phyloP scores from a whole-genome alignment of 2,113 vertebrate species.

The Penelope pileata region DNA sequence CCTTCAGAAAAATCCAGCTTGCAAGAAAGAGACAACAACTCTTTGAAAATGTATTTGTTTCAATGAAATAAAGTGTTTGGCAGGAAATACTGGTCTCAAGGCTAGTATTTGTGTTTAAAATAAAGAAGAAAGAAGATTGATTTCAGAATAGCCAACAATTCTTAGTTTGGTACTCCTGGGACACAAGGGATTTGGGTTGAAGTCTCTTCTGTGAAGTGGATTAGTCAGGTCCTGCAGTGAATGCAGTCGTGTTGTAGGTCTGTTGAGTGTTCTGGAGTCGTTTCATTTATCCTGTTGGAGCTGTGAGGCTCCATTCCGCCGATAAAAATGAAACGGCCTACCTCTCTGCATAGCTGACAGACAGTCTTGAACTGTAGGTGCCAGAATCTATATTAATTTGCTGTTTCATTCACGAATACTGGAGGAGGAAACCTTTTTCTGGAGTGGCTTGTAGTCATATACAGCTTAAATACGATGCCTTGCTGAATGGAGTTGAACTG shows the following conservation, averaged over 20 bases:
- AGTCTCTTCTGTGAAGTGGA: background rate
- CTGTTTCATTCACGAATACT: background rate
- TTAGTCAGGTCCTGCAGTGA: accelerated
- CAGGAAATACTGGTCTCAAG: background rate
- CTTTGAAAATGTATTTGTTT: background rate
- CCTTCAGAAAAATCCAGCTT: background rate
- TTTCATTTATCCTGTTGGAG: background rate
- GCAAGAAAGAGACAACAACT: background rate
- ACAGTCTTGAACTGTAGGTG: background rate
- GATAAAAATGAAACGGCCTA: background rate
- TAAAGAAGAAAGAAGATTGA: background rate
- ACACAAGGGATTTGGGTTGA: background rate
- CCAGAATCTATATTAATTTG: background rate
- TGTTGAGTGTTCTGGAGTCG: background rate
- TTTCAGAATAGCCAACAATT: background rate
- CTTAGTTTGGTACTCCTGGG: background rate
- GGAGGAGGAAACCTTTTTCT: background rate
- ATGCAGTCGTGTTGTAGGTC: background rate
- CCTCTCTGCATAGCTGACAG: background rate
- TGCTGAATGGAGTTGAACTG: background rate
- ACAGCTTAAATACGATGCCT: background rate
- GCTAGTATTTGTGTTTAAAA: background rate
- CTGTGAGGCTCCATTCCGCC: background rate
- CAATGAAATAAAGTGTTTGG: background rate
- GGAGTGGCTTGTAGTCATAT: background rate